Conservation (phyloP, 2,797 vertebrate species). For the Thalassophryne amazonica region DNA sequence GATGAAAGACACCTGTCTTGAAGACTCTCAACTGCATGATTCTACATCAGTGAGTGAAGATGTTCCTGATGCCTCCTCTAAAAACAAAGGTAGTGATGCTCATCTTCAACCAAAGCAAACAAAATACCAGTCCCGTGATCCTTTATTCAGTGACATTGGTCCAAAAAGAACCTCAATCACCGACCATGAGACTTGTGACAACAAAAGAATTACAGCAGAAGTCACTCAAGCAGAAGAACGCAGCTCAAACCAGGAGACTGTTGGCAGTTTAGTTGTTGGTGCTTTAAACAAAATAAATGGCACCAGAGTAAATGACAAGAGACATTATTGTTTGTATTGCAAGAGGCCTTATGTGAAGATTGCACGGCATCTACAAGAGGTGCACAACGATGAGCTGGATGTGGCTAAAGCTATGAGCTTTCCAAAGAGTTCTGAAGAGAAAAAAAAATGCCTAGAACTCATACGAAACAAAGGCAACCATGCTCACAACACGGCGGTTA, state of each 20-base stretch:
- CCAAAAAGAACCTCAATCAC: too few relatives aligned
- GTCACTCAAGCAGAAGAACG: neutral
- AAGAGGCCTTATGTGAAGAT: conserved; percentile 23
- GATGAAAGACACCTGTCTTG: too few relatives aligned
- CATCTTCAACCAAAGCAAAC: too few relatives aligned
- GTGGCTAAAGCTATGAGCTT: conserved; percentile 31
- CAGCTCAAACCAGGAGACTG: conserved; percentile 1
- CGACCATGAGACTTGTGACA: conserved; percentile 4
- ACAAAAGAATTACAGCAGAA: neutral
- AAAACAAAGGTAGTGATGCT: too few relatives aligned
- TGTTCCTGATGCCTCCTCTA: too few relatives aligned
- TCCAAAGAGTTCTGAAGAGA: conserved; percentile 29
- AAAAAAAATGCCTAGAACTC: conserved; percentile 19
- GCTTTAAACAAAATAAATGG: conserved; percentile 1
- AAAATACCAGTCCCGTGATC: too few relatives aligned
- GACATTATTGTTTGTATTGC: conserved; percentile 33
- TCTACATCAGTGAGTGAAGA: too few relatives aligned
- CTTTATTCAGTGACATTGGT: too few relatives aligned
- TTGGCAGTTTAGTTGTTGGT: conserved; percentile 9
- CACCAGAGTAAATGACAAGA: conserved; percentile 29
- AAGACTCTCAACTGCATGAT: too few relatives aligned
- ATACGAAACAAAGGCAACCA: conserved; percentile 35
- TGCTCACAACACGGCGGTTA: conserved; percentile 28
- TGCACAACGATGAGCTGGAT: neutral
- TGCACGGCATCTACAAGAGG: conserved; percentile 21